phyloP scores from a whole-genome alignment of 2,888 invertebrate species.

The Phortica magna region DNA sequence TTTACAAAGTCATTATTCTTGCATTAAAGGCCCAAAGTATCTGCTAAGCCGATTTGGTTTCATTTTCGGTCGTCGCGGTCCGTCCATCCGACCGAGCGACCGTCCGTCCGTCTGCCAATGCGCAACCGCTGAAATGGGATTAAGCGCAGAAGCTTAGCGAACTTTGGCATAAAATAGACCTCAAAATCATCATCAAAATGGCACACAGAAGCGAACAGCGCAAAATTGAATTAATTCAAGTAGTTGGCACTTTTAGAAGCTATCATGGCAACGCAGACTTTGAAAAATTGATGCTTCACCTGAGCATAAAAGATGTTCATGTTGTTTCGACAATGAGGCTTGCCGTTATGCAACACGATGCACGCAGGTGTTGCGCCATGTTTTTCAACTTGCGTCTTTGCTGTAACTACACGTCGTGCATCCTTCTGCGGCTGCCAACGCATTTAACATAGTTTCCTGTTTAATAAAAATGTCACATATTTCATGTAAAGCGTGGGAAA shows the following conservation, averaged over 20 bases:
- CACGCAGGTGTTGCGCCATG: slow-evolving; percentile 21
- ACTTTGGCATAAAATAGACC: neutral
- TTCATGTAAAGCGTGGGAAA: slow-evolving; percentile 21
- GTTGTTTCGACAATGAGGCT: neutral
- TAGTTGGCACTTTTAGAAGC: neutral
- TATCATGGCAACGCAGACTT: neutral
- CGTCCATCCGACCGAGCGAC: neutral
- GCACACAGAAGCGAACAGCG: neutral
- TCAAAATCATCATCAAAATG: neutral
- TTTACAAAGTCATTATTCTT: slow-evolving; percentile 17
- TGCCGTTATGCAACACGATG: slow-evolving; percentile 7
- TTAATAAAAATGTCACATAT: slow-evolving; percentile 28
- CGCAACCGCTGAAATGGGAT: slow-evolving; percentile 14
- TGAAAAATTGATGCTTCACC: slow-evolving; percentile 6
- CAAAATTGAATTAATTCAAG: neutral
- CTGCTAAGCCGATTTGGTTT: slow-evolving; percentile 21
- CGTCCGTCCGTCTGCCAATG: neutral
- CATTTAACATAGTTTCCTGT: slow-evolving; percentile 12
- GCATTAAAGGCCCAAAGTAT: slow-evolving; percentile 21
- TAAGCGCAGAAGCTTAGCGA: neutral
- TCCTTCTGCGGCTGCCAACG: neutral
- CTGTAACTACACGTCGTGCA: neutral
- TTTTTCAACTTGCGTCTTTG: neutral
- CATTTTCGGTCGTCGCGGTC: neutral
- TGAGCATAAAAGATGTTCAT: neutral